These are phyloP conservation scores for Cheilosia grossa DNA, from an alignment of 2,888 invertebrate genomes.

Conservation along the genomic window DNA sequence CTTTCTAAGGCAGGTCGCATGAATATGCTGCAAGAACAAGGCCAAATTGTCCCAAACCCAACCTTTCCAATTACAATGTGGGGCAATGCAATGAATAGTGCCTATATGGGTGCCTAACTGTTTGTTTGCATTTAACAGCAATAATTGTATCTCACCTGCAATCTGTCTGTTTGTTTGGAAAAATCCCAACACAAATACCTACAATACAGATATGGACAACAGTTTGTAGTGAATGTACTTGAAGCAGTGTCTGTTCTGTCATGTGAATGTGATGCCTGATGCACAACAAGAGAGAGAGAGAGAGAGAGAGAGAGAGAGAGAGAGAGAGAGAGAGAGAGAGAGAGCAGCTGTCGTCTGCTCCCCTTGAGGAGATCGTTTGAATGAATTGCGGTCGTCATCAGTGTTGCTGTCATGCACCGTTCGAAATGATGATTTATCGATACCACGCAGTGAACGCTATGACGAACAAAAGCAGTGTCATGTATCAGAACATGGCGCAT, in stretches of 20 bases:
- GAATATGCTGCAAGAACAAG: constrained; percentile 21
- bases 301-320: not conserved
- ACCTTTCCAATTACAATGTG: constrained; percentile 24
- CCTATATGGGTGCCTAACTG: constrained; percentile 15
- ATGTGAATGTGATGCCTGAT: constrained; percentile 8
- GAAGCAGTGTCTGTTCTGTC: not conserved
- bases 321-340: not conserved
- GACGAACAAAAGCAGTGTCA: constrained; percentile 6
- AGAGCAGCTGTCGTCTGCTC: not conserved
- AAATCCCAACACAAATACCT: constrained; percentile 4
- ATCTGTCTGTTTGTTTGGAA: constrained; percentile 12
- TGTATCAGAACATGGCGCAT: constrained; percentile 16
- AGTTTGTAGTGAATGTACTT: not conserved
- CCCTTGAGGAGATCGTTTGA: constrained; percentile 6
- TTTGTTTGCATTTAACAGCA: constrained; percentile 22
- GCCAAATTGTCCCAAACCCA: constrained; percentile 15
- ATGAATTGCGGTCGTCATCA: not conserved
- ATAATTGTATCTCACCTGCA: constrained; percentile 6
- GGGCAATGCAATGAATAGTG: constrained; percentile 14
- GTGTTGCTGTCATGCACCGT: constrained; percentile 26
- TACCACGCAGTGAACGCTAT: not conserved
- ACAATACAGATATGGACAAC: not conserved
- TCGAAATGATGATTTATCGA: constrained; percentile 30
- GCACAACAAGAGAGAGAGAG: not conserved
- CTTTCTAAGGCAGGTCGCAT: constrained; percentile 14